Evolutionary conservation across 1,140 invertebrate species (phyloP).

Genomic region (Drosophila saltans): DNA sequence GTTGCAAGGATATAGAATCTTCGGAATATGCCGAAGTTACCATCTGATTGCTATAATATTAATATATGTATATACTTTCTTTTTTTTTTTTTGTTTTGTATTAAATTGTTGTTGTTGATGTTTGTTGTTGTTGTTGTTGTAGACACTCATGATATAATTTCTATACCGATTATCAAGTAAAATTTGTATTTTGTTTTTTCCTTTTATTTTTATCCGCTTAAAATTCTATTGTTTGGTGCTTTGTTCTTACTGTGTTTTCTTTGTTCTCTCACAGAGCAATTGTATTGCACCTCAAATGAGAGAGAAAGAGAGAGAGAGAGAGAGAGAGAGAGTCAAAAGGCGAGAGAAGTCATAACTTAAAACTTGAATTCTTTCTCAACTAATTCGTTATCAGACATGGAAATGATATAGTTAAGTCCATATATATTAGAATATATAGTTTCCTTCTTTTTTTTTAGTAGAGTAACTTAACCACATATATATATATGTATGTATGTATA

Average conservation of each 20-base stretch:
- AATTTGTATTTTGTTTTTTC: conserved; percentile 24
- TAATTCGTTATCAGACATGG: conserved; percentile 7
- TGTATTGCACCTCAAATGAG: conserved; percentile 51
- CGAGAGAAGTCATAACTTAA: conserved; percentile 21
- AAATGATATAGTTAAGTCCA: conserved; percentile 8
- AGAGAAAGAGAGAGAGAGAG: conserved; percentile 36
- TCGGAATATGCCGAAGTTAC: not conserved
- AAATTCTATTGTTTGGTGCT: conserved; percentile 81
- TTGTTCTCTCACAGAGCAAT: conserved; percentile 43
- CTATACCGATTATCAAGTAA: conserved; percentile 49
- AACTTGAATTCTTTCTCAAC: not conserved
- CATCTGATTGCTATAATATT: not conserved
- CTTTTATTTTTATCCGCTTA: conserved; percentile 52
- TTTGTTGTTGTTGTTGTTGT: conserved; percentile 24
- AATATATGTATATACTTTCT: not conserved
- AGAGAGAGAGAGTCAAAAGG: conserved; percentile 16
- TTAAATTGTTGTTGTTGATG: not conserved
- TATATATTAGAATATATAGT: conserved; percentile 33
- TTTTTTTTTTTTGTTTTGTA: not conserved
- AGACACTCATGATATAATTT: conserved; percentile 44
- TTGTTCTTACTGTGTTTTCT: conserved; percentile 80
- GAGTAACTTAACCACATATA: not conserved
- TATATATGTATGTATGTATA: not conserved
- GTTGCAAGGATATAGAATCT: conserved; percentile 3
- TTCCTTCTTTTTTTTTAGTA: not conserved